Base-by-base conservation (phyloP, 2,888 invertebrate genomes). In the Epirrhoe tristata region DNA sequence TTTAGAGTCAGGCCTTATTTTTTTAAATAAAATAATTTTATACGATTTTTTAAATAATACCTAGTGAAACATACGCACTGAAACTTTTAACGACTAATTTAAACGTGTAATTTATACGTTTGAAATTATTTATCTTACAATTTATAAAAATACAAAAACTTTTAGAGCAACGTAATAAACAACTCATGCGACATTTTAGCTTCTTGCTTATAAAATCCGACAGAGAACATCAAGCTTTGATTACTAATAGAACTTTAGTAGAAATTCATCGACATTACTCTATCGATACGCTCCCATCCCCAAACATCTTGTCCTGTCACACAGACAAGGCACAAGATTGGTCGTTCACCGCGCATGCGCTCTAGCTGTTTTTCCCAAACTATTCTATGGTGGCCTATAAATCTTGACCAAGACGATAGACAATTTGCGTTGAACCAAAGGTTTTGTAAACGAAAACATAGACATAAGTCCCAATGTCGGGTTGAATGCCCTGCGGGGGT, bases 321-420 rank as follows among this genome's bases (percentile, higher is more conserved):
- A 83, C 82, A 74, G 66, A 73, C 67, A 69, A 46, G 73, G 73
- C 75, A 81, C 81, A 79, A 81, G 85, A 90, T 88, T 90, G 89
- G 89, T 79, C 75, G 57, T 24, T 34, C 58, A 43, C 54, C 63
- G 77, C 91, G 89, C 91, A 88, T 88, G 91, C 91, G 90, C 79
- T 59, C 39, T 58, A 52, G 75, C 69, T 91, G 90, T 91, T 91
- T 89, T 87, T 89, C 84, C 66, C 82, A 76, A 81, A 77, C 79
- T 76, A 81, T 74, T 77, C 74, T 58, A 66, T 60, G 59, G 52
- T 57, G 55, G 58, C 74, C 83, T 81, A 88, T 88, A 87, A 89
- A 89, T 89, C 85, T 84, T 74, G 48, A 77, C 68, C 74, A 68
- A 74, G 67, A 70, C 73, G 74, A 53, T 32, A 62, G 54, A 61